phyloP scores from a whole-genome alignment of 2,888 invertebrate species.

The Ormyrus labotus region DNA sequence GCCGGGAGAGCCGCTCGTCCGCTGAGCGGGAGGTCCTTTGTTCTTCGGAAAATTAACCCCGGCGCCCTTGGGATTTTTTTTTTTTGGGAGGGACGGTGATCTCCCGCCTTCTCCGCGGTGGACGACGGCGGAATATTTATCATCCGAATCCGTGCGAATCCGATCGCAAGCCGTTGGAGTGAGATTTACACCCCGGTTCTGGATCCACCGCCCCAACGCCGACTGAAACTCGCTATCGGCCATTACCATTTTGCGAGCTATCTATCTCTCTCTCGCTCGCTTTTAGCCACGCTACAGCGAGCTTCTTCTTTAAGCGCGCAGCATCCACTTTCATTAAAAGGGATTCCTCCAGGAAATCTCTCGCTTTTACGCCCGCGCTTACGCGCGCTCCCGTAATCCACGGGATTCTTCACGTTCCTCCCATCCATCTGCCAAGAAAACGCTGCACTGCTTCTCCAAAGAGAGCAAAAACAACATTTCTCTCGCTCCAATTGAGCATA shows the following conservation, averaged over 20 bases:
- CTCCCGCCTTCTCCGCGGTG: not conserved
- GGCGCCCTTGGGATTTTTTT: not conserved
- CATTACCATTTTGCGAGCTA: constrained; percentile 4
- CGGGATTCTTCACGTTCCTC: not conserved
- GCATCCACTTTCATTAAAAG: not conserved
- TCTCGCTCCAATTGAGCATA: too few species aligned
- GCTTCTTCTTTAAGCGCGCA: not conserved
- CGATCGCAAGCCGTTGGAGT: constrained; percentile 2
- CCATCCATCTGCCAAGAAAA: too few species aligned
- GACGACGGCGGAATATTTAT: not conserved
- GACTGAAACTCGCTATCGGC: constrained; percentile 17
- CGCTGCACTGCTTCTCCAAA: too few species aligned
- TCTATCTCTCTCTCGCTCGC: not conserved
- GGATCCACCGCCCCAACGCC: not conserved
- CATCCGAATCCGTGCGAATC: constrained; percentile 8
- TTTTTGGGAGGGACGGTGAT: not conserved
- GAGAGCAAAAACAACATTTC: too few species aligned
- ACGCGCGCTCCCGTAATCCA: not conserved
- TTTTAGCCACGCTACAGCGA: not conserved
- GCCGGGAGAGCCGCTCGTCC: too few species aligned
- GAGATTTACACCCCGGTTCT: not conserved
- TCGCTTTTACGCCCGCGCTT: not conserved
- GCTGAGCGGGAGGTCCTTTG: not conserved
- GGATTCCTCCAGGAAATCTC: not conserved
- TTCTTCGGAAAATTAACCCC: not conserved